A percentile compares a stretch with the other conserved stretches of the same genome.
These are phyloP conservation scores for Apostichopus californicus DNA, from an alignment of 35 echinoderm and acorn worm species.

Conservation along the genomic window DNA sequence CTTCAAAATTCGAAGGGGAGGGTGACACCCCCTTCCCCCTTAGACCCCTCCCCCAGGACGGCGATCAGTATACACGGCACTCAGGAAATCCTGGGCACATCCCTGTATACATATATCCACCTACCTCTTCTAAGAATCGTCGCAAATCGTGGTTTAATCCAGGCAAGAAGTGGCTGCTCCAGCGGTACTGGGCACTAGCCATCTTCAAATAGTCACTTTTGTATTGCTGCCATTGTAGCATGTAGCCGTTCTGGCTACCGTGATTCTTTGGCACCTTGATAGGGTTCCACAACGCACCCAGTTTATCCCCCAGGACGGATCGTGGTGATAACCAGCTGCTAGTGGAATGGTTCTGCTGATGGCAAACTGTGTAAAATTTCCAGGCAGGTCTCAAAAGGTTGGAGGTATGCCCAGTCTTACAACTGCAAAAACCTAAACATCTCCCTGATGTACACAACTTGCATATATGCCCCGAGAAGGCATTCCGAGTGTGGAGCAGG, in stretches of 20 bases:
- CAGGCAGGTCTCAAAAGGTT: constrained; percentile 27
- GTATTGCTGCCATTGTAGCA: constrained; percentile 56
- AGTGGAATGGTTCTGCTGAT: constrained; percentile 9
- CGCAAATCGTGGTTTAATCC: constrained; percentile 51
- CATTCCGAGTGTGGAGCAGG: constrained; percentile 28
- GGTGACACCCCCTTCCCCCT: too few relatives aligned
- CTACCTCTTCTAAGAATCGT: constrained; percentile 56
- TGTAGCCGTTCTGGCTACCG: constrained; percentile 28
- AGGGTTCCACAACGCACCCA: constrained; percentile 27
- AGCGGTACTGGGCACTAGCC: constrained; percentile 24
- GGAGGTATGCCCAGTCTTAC: neutral
- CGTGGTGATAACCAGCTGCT: constrained; percentile 6
- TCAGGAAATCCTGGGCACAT: too few relatives aligned
- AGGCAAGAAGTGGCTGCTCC: constrained; percentile 48
- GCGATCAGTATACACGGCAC: too few relatives aligned
- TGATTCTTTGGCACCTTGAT: constrained; percentile 7
- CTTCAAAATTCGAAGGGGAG: too few relatives aligned
- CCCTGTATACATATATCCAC: neutral
- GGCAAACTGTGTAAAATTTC: constrained; percentile 31
- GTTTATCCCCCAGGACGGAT: constrained; percentile 6
- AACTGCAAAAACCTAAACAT: constrained; percentile 9
- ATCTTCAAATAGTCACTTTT: constrained; percentile 62
- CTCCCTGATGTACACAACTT: constrained; percentile 46
- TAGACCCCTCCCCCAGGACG: too few relatives aligned
- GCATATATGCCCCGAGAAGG: neutral